phyloP scores from a whole-genome alignment of 1,140 invertebrate species.

The Diabrotica virgifera region DNA sequence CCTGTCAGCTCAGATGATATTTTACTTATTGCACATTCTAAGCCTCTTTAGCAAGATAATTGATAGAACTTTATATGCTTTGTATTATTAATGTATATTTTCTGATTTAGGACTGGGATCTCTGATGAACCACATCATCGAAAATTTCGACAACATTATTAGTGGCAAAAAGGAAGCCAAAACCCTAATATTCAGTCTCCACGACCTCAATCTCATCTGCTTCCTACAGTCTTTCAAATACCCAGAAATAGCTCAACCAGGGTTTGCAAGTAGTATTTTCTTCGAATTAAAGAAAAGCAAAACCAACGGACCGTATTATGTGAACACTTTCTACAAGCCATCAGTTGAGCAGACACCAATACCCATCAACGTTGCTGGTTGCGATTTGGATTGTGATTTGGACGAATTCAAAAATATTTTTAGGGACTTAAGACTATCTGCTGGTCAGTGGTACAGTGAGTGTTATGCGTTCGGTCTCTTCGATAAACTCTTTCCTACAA shows the following conservation, averaged over 20 bases:
- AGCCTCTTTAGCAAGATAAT: no score
- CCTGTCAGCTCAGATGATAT: no score
- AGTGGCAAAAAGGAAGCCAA: background rate
- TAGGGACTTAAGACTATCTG: background rate
- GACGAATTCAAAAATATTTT: conserved; percentile 6
- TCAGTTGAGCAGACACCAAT: background rate
- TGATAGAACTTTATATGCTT: no score
- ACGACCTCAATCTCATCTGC: conserved; percentile 2
- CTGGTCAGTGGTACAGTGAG: background rate
- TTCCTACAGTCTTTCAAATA: background rate
- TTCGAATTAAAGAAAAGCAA: conserved; percentile 1
- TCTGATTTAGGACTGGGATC: conserved; percentile 1
- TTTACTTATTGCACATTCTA: no score
- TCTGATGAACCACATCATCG: background rate
- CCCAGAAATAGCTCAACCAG: background rate
- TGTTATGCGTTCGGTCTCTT: background rate
- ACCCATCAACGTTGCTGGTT: background rate
- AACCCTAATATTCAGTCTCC: background rate
- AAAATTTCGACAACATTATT: conserved; percentile 1
- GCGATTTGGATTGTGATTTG: conserved; percentile 1
- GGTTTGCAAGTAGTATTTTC: conserved; percentile 2
- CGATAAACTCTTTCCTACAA: no score
- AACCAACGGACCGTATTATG: no score
- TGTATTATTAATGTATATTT: background rate
- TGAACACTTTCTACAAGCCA: conserved; percentile 9